A percentile compares a stretch with the other conserved stretches of the same genome.
phyloP scores from a whole-genome alignment of 2,797 vertebrate species.

The Sarcophilus harrisii region DNA sequence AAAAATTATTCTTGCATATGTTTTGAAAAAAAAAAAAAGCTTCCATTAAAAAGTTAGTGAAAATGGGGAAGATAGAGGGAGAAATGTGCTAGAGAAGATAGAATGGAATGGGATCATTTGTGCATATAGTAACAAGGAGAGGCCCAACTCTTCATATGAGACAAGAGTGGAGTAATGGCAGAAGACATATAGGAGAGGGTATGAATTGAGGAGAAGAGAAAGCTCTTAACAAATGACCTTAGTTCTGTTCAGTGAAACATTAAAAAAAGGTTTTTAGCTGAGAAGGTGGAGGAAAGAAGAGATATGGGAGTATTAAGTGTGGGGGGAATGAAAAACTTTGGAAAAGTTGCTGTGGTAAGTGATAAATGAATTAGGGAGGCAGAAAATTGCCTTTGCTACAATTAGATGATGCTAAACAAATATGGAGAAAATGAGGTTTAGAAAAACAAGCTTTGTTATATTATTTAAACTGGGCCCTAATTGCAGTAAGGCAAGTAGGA shows the following conservation, averaged over 20 bases:
- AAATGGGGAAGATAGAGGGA: background rate
- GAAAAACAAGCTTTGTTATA: too few species aligned
- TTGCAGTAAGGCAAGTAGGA: background rate
- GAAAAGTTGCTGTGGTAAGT: background rate
- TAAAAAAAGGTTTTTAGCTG: background rate
- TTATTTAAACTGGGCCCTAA: too few species aligned
- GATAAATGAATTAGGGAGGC: background rate
- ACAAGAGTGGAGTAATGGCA: background rate
- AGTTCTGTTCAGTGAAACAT: background rate
- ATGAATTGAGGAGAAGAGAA: background rate
- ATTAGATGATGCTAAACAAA: too few species aligned
- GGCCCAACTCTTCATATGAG: background rate
- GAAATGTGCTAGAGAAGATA: background rate
- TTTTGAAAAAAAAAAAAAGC: too few species aligned
- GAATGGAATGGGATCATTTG: background rate
- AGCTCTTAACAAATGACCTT: background rate
- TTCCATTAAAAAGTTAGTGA: background rate
- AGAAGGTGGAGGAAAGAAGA: background rate
- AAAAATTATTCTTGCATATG: too few species aligned
- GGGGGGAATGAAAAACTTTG: background rate
- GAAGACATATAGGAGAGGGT: background rate
- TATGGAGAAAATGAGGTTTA: too few species aligned
- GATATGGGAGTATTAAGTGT: background rate
- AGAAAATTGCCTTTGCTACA: background rate
- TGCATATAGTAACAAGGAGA: background rate